Evolutionary conservation across 2,888 invertebrate species (phyloP), one percentile per base, ranked within the genome.

Genomic region (Oeneis ivallda): DNA sequence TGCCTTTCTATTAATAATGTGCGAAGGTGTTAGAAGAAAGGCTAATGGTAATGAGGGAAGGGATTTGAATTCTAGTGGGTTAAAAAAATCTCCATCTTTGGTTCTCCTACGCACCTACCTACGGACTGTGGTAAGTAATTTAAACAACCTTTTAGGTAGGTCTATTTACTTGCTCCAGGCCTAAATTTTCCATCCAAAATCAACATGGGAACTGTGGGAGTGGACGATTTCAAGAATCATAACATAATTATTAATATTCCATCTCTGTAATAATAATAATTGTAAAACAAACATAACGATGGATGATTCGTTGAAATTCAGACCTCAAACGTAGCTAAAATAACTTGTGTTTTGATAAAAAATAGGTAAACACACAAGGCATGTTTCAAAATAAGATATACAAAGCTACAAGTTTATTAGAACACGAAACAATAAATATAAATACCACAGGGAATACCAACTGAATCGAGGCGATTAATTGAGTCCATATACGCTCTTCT

Each of bases 401-500:
- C 26, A 26, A 26, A 26, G 26, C 26, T 26, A 26, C 26, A 2
- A 26, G 19, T 56, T 56, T 17, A 56, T 56, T 39, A 39, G n/a
- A 52, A n/a, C 39, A 10, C 17, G 54, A n/a, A n/a, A 17, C 54
- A 37, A 17, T 39, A 56, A 39, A 56, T 54, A 39, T 15, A 41
- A 19, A 56, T 19, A 13, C 54, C 54, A 6, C 17, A 2, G 39
- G 54, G 54, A 56, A 56, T 56, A 19, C 39, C 11, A 37, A 11
- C 39, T 37, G 54, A 56, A 56, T 56, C 37, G 39, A 56, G 8
- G 39, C 54, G 17, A 56, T 56, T 56, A 56, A 56, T 56, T 56
- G 54, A 39, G 54, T 19, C 39, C 15, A 54, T 39, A 54, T 32
- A 41, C 54, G 39, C 7, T 53, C 13, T 53, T 39, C 17, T 56